Percentiles rank a stretch among this genome's conserved stretches.
Evolutionary conservation across 2,888 invertebrate genomes (phyloP).

Genomic region (Cryptosula pallasiana): DNA sequence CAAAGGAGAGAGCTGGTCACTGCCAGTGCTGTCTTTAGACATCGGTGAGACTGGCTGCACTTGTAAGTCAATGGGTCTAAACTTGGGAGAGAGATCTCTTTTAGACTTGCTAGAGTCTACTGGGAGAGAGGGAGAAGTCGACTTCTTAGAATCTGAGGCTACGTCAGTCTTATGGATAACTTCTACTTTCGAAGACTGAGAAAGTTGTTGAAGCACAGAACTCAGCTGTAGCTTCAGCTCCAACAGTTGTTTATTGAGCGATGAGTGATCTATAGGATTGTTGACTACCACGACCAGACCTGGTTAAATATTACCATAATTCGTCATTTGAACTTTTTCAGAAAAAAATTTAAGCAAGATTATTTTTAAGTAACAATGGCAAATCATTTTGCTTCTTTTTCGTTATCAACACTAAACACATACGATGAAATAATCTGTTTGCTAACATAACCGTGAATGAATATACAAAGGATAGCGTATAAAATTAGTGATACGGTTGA

Average conservation of each 20-base stretch:
- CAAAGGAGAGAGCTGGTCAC: neutral
- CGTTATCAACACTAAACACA: too few species aligned
- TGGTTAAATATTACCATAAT: neutral
- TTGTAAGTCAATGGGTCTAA: neutral
- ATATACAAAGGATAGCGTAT: too few species aligned
- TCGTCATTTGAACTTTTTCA: neutral
- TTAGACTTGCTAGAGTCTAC: neutral
- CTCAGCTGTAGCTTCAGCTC: slow-evolving; percentile 8
- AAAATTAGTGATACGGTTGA: too few species aligned
- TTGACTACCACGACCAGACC: neutral
- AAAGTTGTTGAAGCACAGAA: neutral
- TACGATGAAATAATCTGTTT: too few species aligned
- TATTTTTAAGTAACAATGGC: too few species aligned
- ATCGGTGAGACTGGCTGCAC: neutral
- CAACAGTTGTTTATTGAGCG: slow-evolving; percentile 3
- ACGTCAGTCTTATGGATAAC: neutral
- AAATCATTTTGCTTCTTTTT: too few species aligned
- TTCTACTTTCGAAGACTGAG: neutral
- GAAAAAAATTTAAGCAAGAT: too few species aligned
- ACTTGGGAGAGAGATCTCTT: neutral
- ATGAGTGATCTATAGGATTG: neutral
- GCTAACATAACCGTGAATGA: too few species aligned
- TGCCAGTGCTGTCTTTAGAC: neutral
- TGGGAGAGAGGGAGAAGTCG: neutral
- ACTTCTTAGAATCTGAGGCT: neutral